Percentiles rank a stretch among this genome's conserved stretches.
Conservation (phyloP, 1,140 invertebrate genomes). For the Lordiphosa clarofinis region DNA sequence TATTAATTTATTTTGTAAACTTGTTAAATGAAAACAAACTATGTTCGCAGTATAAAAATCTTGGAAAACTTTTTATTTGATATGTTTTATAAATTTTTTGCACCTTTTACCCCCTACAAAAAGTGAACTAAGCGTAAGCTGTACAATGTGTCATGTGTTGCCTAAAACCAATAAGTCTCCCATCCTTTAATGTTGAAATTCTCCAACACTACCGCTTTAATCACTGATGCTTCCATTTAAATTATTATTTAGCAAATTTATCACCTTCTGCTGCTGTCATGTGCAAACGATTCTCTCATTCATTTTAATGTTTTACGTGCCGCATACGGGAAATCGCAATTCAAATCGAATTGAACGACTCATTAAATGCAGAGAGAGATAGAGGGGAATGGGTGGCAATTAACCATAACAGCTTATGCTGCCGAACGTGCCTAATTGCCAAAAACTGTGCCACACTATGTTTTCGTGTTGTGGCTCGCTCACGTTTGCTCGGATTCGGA, state of each 20-base stretch:
- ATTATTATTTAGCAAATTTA: constrained; percentile 28
- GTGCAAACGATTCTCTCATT: constrained; percentile 46
- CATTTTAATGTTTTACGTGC: constrained; percentile 71
- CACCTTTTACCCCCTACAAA: no score
- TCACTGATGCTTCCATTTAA: constrained; percentile 2
- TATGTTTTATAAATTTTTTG: no score
- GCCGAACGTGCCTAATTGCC: constrained; percentile 60
- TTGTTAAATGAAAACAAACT: no score
- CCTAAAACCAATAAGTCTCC: no score
- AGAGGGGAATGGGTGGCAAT: constrained; percentile 27
- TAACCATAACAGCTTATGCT: constrained; percentile 54
- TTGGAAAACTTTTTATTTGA: no score
- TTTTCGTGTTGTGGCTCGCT: background rate
- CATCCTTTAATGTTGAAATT: no score
- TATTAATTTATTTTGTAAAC: no score
- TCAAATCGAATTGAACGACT: constrained; percentile 55
- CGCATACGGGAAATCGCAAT: constrained; percentile 29
- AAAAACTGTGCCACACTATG: constrained; percentile 15
- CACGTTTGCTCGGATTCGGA: background rate
- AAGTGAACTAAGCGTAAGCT: no score
- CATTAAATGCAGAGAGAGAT: constrained; percentile 49
- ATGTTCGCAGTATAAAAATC: no score
- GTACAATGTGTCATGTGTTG: no score
- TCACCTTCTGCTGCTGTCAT: constrained; percentile 44
- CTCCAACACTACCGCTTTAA: background rate